Evolutionary conservation across 1,140 invertebrate species (phyloP), one percentile per base, ranked within the genome.

Genomic region (Myzus persicae): DNA sequence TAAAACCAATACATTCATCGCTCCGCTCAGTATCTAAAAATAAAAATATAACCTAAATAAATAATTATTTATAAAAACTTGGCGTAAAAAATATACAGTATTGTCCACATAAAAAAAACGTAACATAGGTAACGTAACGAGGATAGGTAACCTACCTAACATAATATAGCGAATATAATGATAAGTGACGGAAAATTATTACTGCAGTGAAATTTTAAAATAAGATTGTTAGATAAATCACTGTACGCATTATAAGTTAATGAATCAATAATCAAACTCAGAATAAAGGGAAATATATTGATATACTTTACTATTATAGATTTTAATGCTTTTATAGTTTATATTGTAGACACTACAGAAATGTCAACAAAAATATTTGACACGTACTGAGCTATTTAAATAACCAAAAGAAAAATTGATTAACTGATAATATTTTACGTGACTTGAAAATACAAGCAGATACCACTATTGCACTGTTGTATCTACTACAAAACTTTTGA

Each of bases 391-490:
- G 18, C 85, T 88, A 31, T 88, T 76, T 76, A 36, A 76, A 76
- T 88, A 88, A 87, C 85, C 85, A 48, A 88, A 88, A 88, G n/a
- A 88, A 46, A 88, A 88, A 31, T 88, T 88, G 44, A 46, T 46
- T n/a, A 88, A 88, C 42, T 88, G 31, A 88, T 88, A 88, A 88
- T 88, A 46, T 48, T 88, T 88, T 88, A 88, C 85, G 85, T 88
- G 44, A 88, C 85, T 88, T 88, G 31, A 88, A 44, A 88, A 88
- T 46, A 88, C 44, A 88, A 88, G 20, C 5, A 87, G 31, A 44
- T 88, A 88, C 44, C 18, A 88, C 84, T n/a, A 14, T 44, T 44
- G 42, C 5, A 88, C 42, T n/a, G 14, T 44, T 85, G 42, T 87
- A 87, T 46, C 26, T 87, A n/a, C 6, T 46, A 88, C 11, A 88